Evolutionary conservation across 2,888 invertebrate genomes (phyloP), one percentile per base, ranked within the genome.

Genomic region (Apamea epomidion): DNA sequence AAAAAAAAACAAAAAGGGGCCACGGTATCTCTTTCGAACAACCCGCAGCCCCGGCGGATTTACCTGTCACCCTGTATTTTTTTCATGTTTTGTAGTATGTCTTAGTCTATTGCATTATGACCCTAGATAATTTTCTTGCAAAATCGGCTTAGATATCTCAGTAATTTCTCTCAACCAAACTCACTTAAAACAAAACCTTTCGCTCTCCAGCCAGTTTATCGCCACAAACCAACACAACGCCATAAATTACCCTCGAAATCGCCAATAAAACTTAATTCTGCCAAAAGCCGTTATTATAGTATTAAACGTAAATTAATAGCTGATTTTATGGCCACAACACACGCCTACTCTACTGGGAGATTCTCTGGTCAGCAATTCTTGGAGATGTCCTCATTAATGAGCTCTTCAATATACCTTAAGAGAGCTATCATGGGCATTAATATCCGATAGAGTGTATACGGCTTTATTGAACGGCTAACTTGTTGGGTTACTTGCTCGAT

Each of bases 361-460:
- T 83, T 83, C 84, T 88, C 85, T 90, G 95, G 96, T 96, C 96
- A 96, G 96, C 96, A 88, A 91, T 94, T 93, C 93, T 90, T 91
- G 83, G 93, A 94, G 94, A 94, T 94, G 95, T 91, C 91, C 91
- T 93, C 93, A 94, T 96, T 96, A 96, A 95, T 94, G 95, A 94
- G 93, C 92, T 92, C 93, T 92, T 92, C 93, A 92, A 92, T 94
- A 93, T 92, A 93, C 94, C 94, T 93, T 92, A 89, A 91, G 93
- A 92, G 93, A 91, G 90, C 91, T 89, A 91, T 92, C 91, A 89
- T 87, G 87, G 88, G 86, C 91, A 91, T 93, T 95, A 94, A 93
- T 93, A 93, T 92, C 91, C 89, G 76, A 79, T 81, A 83, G 85
- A 69, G 45, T 60, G 42, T 60, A 88, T 84, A 93, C 89, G 21